Conservation (phyloP, 2,888 invertebrate genomes). For the Hemicrepidius hirtus region DNA sequence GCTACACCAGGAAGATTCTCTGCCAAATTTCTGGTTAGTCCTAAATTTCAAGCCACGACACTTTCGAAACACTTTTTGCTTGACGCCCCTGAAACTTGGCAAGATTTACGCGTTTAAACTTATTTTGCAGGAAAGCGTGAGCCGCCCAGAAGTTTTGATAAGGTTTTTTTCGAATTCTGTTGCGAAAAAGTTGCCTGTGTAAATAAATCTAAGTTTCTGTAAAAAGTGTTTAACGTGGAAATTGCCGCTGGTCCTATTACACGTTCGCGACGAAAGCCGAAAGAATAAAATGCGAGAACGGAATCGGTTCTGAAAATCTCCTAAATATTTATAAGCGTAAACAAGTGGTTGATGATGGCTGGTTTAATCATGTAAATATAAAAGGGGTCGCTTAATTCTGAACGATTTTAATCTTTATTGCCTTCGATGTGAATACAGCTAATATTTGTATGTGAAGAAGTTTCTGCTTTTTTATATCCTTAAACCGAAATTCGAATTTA, state of each 20-base stretch:
- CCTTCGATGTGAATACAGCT: not conserved
- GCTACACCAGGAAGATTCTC: slow-evolving; percentile 19
- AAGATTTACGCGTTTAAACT: slow-evolving; percentile 45
- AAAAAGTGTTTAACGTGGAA: slow-evolving; percentile 38
- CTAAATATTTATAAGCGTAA: slow-evolving; percentile 32
- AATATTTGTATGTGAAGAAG: too few species aligned
- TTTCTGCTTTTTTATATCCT: too few species aligned
- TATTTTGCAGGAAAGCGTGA: slow-evolving; percentile 38
- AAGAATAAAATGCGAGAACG: slow-evolving; percentile 25
- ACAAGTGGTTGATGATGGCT: slow-evolving; percentile 15
- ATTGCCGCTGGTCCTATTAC: slow-evolving; percentile 27
- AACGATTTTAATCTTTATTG: not conserved
- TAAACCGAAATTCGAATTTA: too few species aligned
- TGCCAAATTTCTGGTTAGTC: slow-evolving; percentile 17
- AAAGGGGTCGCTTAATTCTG: not conserved
- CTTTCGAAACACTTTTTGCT: slow-evolving; percentile 31
- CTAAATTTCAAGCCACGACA: slow-evolving; percentile 15
- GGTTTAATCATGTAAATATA: slow-evolving; percentile 18
- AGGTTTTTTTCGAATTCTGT: slow-evolving; percentile 36
- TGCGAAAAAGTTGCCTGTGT: slow-evolving; percentile 34
- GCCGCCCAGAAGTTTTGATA: slow-evolving; percentile 42
- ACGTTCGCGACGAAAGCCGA: slow-evolving; percentile 1
- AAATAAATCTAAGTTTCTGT: slow-evolving; percentile 43
- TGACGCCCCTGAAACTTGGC: slow-evolving; percentile 19
- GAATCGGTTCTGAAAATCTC: slow-evolving; percentile 23